These are phyloP conservation scores for Nanorana parkeri DNA, from an alignment of 2,113 vertebrate genomes.

Conservation along the genomic window DNA sequence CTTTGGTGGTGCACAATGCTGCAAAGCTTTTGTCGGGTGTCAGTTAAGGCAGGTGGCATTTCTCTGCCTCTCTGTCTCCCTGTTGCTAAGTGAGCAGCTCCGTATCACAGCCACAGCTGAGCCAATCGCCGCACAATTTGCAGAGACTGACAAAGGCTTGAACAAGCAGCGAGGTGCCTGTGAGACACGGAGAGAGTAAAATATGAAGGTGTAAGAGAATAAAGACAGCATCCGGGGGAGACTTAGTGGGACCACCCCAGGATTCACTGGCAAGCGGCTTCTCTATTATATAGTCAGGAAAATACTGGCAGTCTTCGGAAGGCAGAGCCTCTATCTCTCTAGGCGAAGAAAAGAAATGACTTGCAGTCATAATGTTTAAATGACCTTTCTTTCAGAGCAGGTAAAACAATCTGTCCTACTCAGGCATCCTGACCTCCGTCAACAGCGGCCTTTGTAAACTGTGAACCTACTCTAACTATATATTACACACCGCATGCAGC, in stretches of 20 bases:
- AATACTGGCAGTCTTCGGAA: not conserved
- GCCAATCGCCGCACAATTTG: conserved; percentile 39
- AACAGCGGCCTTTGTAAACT: conserved; percentile 10
- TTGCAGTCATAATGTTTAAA: conserved; percentile 8
- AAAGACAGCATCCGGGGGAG: conserved; percentile 6
- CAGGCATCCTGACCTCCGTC: conserved; percentile 2
- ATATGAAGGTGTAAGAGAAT: conserved; percentile 34
- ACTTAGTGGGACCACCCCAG: conserved; percentile 30
- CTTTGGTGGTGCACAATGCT: conserved; percentile 33
- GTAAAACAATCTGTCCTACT: conserved; percentile 42
- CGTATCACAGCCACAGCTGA: conserved; percentile 48
- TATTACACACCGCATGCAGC: conserved; percentile 7
- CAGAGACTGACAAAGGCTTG: conserved; percentile 29
- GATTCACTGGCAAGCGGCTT: conserved; percentile 17
- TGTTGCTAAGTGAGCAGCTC: conserved; percentile 55
- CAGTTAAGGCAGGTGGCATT: conserved; percentile 53
- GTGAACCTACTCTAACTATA: conserved; percentile 9
- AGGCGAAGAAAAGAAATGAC: conserved; percentile 3
- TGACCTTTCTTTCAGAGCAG: conserved; percentile 15
- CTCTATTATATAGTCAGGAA: not conserved
- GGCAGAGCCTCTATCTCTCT: not conserved
- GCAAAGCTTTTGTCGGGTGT: conserved; percentile 51
- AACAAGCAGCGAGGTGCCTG: conserved; percentile 21
- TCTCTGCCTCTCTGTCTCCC: conserved; percentile 48
- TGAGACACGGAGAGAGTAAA: conserved; percentile 21